phyloP scores from a whole-genome alignment of 92 coral and sea anemone genomes.

The Actinernus sp. region DNA sequence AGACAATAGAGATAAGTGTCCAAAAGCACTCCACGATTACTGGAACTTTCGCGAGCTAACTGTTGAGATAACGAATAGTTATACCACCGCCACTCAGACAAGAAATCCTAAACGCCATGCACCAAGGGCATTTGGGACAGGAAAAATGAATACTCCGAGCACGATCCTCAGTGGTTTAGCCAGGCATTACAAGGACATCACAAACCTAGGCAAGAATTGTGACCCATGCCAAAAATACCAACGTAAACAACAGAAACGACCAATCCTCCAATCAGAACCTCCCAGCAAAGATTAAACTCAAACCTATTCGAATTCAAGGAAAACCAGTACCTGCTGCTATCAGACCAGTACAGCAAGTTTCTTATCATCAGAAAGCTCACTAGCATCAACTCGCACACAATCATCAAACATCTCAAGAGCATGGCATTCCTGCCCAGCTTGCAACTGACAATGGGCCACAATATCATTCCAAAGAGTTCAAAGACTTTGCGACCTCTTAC shows the following conservation, averaged over 20 bases:
- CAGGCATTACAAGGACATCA: constrained; percentile 14
- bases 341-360: too few relatives aligned
- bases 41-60: constrained; percentile 72
- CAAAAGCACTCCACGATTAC: constrained; percentile 43
- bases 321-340: constrained; percentile 27
- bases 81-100: constrained; percentile 40
- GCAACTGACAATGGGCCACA: constrained; percentile 37
- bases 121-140: constrained; percentile 44
- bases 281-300: constrained; percentile 55
- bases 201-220: constrained; percentile 32
- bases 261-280: constrained; percentile 43
- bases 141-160: constrained; percentile 53
- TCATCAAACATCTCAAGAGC: too few relatives aligned
- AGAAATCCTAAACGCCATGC: constrained; percentile 43
- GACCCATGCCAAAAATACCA: constrained; percentile 51
- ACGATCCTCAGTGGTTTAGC: too few relatives aligned
- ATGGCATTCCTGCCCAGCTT: constrained; percentile 37
- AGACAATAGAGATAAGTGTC: constrained; percentile 28
- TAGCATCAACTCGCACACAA: too few relatives aligned
- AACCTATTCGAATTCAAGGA: constrained; percentile 51
- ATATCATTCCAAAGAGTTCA: constrained; percentile 17
- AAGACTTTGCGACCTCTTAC: not conserved
- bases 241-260: constrained; percentile 12
- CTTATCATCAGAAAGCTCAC: constrained; percentile 47
- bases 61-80: constrained; percentile 37